These are phyloP conservation scores for Torymus tubicola DNA, from an alignment of 2,888 invertebrate genomes.

Conservation along the genomic window DNA sequence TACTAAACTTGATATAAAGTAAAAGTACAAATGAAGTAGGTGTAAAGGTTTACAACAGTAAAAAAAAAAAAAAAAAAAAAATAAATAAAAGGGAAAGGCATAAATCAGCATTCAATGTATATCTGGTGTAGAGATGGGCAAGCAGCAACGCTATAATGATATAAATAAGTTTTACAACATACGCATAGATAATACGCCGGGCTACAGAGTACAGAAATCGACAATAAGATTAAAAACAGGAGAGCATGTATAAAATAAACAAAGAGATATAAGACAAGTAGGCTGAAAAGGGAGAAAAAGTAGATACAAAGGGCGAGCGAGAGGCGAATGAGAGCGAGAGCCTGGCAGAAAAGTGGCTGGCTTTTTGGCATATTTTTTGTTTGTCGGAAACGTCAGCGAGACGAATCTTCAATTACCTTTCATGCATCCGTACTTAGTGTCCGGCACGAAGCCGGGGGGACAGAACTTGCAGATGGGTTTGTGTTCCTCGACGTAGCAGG, in stretches of 20 bases:
- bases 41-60: slow-evolving; percentile 12
- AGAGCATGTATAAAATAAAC: slow-evolving; percentile 10
- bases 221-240: slow-evolving; percentile 16
- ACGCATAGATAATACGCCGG: slow-evolving; percentile 37
- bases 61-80: neutral
- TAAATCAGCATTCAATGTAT: slow-evolving; percentile 28
- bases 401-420: slow-evolving; percentile 86
- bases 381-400: slow-evolving; percentile 49
- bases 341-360: slow-evolving; percentile 17
- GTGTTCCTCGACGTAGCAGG: slow-evolving; percentile 96
- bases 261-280: neutral
- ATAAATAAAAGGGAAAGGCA: neutral
- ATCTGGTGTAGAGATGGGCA: slow-evolving; percentile 36
- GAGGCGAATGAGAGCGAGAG: slow-evolving; percentile 17
- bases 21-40: slow-evolving; percentile 18
- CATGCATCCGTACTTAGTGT: slow-evolving; percentile 95
- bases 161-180: slow-evolving; percentile 25
- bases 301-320: slow-evolving; percentile 25
- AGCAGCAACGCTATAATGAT: slow-evolving; percentile 40
- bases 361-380: slow-evolving; percentile 27
- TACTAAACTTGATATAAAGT: slow-evolving; percentile 4
- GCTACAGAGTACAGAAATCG: slow-evolving; percentile 10
- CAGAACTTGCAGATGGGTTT: slow-evolving; percentile 97
- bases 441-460: slow-evolving; percentile 94
- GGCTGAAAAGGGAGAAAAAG: slow-evolving; percentile 6